These are phyloP conservation scores for Dendroctonus valens DNA, from an alignment of 1,140 invertebrate genomes.

Conservation along the genomic window DNA sequence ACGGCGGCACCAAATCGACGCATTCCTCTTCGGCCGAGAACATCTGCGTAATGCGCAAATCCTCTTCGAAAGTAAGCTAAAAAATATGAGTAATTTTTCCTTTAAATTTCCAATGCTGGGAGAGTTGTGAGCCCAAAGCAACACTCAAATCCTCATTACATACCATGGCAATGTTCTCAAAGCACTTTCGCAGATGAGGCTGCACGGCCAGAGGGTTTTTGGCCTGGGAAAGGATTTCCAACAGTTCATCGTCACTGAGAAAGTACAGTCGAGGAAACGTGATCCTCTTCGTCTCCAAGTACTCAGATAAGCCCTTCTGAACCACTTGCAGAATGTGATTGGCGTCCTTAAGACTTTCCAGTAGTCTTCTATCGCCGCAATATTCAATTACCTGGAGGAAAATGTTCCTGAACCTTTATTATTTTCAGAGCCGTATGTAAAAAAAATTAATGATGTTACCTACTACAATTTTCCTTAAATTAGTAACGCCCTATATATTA, in stretches of 20 bases:
- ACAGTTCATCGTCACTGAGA: conserved; percentile 73
- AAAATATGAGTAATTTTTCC: conserved; percentile 18
- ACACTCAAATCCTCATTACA: conserved; percentile 7
- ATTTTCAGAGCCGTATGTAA: too few species aligned
- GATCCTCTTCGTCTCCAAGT: conserved; percentile 70
- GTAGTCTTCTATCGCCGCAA: conserved; percentile 60
- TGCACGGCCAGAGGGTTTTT: conserved; percentile 73
- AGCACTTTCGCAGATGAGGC: conserved; percentile 76
- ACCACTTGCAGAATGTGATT: conserved; percentile 67
- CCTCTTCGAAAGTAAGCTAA: conserved; percentile 65
- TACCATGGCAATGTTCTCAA: conserved; percentile 74
- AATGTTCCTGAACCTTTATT: background rate
- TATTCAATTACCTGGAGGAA: conserved; percentile 56
- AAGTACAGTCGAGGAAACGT: conserved; percentile 76
- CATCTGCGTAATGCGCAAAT: conserved; percentile 73
- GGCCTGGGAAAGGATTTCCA: conserved; percentile 74
- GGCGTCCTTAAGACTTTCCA: conserved; percentile 68
- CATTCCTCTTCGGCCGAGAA: conserved; percentile 75
- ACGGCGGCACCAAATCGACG: conserved; percentile 60
- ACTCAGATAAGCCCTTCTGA: conserved; percentile 70
- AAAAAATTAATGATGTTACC: too few species aligned
- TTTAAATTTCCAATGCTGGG: background rate
- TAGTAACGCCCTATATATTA: too few species aligned
- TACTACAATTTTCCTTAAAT: too few species aligned
- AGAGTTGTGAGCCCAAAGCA: too few species aligned